These are phyloP conservation scores for Scylla paramamosain DNA, from an alignment of 1,140 invertebrate genomes.

Conservation along the genomic window DNA sequence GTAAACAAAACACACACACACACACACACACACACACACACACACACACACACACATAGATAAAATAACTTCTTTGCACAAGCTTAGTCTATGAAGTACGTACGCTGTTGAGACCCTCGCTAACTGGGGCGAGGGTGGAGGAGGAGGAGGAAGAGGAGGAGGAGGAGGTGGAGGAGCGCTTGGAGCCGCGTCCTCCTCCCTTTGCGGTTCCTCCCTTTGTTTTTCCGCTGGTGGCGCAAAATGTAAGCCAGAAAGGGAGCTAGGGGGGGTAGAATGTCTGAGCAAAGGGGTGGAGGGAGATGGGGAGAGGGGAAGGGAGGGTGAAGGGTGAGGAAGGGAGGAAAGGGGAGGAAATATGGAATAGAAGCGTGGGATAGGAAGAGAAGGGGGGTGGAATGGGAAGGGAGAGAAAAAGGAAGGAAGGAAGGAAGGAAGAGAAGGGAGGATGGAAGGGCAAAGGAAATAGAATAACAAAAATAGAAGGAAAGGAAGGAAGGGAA, in stretches of 20 bases:
- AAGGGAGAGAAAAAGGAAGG: no score
- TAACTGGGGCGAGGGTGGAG: slow-evolving; percentile 39
- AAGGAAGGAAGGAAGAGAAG: background rate
- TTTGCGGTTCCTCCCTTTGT: background rate
- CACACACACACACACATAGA: background rate
- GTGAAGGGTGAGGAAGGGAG: background rate
- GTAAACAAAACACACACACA: no score
- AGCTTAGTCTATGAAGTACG: background rate
- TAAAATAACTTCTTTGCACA: background rate
- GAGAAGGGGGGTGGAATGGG: background rate
- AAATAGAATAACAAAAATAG: background rate
- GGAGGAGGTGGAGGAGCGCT: background rate
- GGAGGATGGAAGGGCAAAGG: background rate
- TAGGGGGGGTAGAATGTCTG: background rate
- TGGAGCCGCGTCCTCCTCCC: background rate
- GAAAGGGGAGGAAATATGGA: background rate
- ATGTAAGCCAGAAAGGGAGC: slow-evolving; percentile 70
- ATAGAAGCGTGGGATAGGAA: background rate
- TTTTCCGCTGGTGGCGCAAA: slow-evolving; percentile 54
- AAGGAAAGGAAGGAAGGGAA: background rate
- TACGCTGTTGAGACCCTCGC: slow-evolving; percentile 58
- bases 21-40: slow-evolving; percentile 15
- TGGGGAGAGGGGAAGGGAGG: background rate
- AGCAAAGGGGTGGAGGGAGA: background rate
- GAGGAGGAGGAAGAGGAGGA: background rate